A percentile compares a stretch with the other conserved stretches of the same genome.
Evolutionary conservation across 2,113 vertebrate genomes (phyloP).

Genomic region (Monopterus albus): DNA sequence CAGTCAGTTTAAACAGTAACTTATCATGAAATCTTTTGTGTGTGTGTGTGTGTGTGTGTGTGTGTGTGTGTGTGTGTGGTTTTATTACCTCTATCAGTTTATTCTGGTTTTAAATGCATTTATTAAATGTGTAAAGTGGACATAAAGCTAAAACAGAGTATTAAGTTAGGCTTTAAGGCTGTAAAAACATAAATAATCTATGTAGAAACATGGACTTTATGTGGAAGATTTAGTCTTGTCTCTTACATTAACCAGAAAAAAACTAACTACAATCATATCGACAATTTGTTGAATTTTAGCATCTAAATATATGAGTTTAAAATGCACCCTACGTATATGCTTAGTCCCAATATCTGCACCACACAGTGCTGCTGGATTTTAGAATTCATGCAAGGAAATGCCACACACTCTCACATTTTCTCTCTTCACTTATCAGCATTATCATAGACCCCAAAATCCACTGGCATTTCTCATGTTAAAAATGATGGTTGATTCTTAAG

Average conservation of each 20-base stretch:
- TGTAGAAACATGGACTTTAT: neutral
- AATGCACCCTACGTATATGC: neutral
- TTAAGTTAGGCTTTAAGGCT: neutral
- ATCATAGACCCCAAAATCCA: constrained; percentile 17
- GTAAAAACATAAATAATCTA: neutral
- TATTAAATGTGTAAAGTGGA: no score
- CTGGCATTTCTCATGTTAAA: constrained; percentile 18
- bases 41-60: no score
- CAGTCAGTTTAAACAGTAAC: neutral
- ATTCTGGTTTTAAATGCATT: no score
- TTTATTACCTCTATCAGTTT: no score
- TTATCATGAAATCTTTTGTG: no score
- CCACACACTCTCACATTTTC: constrained; percentile 18
- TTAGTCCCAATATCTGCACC: neutral
- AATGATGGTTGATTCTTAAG: constrained; percentile 13
- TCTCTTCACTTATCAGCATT: constrained; percentile 10
- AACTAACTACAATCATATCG: neutral
- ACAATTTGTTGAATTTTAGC: neutral
- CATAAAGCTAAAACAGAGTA: no score
- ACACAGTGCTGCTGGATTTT: neutral
- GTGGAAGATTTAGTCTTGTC: no score
- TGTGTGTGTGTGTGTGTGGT: no score
- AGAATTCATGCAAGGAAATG: constrained; percentile 7
- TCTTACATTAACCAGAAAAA: neutral
- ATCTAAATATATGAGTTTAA: neutral